A percentile compares a stretch with the other conserved stretches of the same genome.
Evolutionary conservation across 2,113 vertebrate genomes (phyloP).

Genomic region (Hemicordylus capensis): DNA sequence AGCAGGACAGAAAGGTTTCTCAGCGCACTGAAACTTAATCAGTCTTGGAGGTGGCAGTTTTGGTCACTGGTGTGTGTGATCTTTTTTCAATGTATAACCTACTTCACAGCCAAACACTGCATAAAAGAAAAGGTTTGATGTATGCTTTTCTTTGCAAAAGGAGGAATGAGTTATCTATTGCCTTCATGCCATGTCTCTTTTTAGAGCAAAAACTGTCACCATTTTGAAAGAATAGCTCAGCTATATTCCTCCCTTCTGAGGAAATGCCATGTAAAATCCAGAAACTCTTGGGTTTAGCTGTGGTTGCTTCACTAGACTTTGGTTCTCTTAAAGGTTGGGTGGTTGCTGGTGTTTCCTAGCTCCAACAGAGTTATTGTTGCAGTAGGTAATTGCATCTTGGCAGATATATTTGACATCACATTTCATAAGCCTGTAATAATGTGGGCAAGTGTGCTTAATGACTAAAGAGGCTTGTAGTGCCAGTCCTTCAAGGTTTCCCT

Average conservation of each 20-base stretch:
- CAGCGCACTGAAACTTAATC: too few species aligned
- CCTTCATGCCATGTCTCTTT: too few species aligned
- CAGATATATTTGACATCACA: constrained; percentile 44
- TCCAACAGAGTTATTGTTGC: constrained; percentile 38
- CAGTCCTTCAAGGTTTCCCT: not conserved
- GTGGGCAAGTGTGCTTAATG: constrained; percentile 39
- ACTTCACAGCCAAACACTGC: not conserved
- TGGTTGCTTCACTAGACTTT: not conserved
- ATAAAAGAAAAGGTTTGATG: too few species aligned
- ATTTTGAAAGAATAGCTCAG: too few species aligned
- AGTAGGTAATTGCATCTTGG: constrained; percentile 64
- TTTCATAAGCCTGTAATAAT: constrained; percentile 60
- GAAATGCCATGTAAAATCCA: not conserved
- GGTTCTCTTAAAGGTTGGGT: constrained; percentile 28
- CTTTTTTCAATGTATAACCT: too few species aligned
- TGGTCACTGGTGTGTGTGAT: too few species aligned
- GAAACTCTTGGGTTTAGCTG: fast-evolving
- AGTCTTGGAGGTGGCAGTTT: too few species aligned
- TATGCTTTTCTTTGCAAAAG: too few species aligned
- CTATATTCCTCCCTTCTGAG: not conserved
- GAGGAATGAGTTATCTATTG: too few species aligned
- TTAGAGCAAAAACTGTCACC: too few species aligned
- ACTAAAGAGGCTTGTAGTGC: constrained; percentile 42
- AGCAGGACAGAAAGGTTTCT: too few species aligned
- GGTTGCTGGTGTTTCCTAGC: constrained; percentile 41